phyloP scores from a whole-genome alignment of 2,113 vertebrate species.

The Oreochromis niloticus region DNA sequence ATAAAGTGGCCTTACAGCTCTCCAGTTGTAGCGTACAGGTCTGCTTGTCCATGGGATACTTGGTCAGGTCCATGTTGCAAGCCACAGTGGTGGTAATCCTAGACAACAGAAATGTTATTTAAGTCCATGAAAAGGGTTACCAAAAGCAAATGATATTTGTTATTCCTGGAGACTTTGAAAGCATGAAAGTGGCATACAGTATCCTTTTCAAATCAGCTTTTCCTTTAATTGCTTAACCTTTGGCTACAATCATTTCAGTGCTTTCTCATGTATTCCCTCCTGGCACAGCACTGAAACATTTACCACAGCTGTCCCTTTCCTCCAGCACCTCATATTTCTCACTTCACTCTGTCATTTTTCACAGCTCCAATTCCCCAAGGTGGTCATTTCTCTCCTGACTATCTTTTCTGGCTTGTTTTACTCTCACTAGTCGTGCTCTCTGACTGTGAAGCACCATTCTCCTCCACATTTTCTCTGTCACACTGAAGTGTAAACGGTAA shows the following conservation, averaged over 20 bases:
- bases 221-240: not conserved
- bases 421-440: not conserved
- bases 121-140: not conserved
- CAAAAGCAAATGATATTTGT: not conserved
- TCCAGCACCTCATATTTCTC: constrained; percentile 10
- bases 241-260: not conserved
- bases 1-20: constrained; percentile 79
- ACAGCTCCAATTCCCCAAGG: not conserved
- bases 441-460: not conserved
- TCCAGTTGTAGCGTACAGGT: constrained; percentile 88
- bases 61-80: constrained; percentile 90
- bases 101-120: not conserved
- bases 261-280: constrained; percentile 12
- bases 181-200: not conserved
- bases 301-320: constrained; percentile 23
- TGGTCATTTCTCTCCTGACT: not conserved
- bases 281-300: constrained; percentile 29
- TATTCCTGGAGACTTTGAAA: not conserved
- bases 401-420: not conserved
- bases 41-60: constrained; percentile 93
- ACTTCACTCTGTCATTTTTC: constrained; percentile 4
- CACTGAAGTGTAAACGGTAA: not conserved
- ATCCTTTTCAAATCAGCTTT: not conserved
- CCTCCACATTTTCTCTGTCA: not conserved
- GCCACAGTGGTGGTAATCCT: constrained; percentile 88